These are phyloP conservation scores for Chironomus tentans DNA, from an alignment of 2,888 invertebrate genomes.

Conservation along the genomic window DNA sequence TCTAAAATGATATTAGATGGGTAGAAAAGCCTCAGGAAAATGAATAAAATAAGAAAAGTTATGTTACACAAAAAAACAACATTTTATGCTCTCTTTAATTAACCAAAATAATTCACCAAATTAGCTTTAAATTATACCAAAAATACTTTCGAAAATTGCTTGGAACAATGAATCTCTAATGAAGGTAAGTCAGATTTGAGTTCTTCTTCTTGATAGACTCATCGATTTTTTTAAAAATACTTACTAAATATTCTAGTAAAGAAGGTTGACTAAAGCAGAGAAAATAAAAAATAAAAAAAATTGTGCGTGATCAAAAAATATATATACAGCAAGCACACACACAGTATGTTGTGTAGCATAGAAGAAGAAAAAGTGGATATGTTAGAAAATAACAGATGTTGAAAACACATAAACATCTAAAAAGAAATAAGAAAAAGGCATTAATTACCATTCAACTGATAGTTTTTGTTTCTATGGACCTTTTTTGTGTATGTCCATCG, in stretches of 20 bases:
- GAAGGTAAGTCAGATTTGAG: neutral
- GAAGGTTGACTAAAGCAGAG: neutral
- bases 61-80: neutral
- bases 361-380: neutral
- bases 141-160: neutral
- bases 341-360: neutral
- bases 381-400: slow-evolving; percentile 4
- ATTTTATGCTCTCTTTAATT: slow-evolving; percentile 7
- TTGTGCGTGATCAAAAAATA: slow-evolving; percentile 17
- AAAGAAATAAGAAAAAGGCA: slow-evolving; percentile 13
- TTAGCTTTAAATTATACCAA: slow-evolving; percentile 16
- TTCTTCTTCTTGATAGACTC: neutral
- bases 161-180: neutral
- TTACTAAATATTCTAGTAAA: neutral
- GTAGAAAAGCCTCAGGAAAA: neutral
- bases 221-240: neutral
- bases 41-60: neutral
- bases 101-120: slow-evolving; percentile 1
- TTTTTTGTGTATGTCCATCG: neutral
- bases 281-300: neutral
- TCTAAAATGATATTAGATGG: neutral
- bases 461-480: slow-evolving; percentile 11
- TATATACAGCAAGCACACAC: neutral
- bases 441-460: slow-evolving; percentile 19
- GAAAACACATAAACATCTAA: slow-evolving; percentile 1